Evolutionary conservation across 2,797 vertebrate genomes (phyloP), one percentile per base, ranked within the genome.

Genomic region (Peromyscus aztecus): DNA sequence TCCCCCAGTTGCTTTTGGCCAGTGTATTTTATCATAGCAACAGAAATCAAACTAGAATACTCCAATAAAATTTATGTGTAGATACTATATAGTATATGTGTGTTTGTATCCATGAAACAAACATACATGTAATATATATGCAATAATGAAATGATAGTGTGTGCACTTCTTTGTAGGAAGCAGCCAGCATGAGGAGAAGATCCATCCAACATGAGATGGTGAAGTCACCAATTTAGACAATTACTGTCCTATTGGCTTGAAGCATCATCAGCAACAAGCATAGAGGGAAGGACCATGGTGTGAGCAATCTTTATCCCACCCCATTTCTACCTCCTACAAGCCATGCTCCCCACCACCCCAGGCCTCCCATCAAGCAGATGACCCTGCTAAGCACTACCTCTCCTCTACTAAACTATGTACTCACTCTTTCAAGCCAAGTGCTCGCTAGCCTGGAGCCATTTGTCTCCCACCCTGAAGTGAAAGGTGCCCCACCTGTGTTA

Each of bases 401-500:
- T 19, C 59, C 52, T 82, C 7, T 1, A 37, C 46, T 29, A 10
- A 40, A 19, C 81, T 31, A 12, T 65, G 24, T 55, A 10, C 24
- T n/a, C 4, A 21, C 11, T 52, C 52, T 88, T 69, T 59, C 69
- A 59, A 46, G 31, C 71, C 43, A 37, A 78, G 80, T 14, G 9
- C 29, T 78, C 40, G 21, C 63, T 40, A 29, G 43, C 57, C 0
- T 9, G 81, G 84, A 92, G 82, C 49, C 14, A 16, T 80, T 89
- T 94, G 71, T 92, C 92, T 80, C 88, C 49, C 37, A 43, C 69
- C 81, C n/a, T 95, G 96, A 93, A 97, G 94, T 67, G 86, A 97
- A 80, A 83, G 24, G 57, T 37, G 34, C 80, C 86, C 94, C 75
- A 1, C 73, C 91, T 80, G 61, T 43, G 23, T 67, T 43, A 40